These are phyloP conservation scores for Liodrosophila aerea DNA, from an alignment of 2,888 invertebrate genomes.

Conservation along the genomic window DNA sequence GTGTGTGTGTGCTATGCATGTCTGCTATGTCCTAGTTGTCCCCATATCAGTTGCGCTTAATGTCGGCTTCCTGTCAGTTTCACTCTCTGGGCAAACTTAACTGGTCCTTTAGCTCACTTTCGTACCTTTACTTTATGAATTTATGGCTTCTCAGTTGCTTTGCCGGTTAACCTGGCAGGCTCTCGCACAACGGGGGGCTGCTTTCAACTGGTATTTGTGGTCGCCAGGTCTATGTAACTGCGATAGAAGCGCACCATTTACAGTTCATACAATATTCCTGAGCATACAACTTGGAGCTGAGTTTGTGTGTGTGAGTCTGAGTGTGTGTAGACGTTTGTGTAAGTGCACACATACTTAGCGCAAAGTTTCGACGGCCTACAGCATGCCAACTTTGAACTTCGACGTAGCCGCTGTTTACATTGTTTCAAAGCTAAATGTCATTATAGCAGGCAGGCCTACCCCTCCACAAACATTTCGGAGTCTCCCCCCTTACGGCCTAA, in stretches of 20 bases:
- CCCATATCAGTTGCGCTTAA: slow-evolving; percentile 51
- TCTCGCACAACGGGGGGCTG: background rate
- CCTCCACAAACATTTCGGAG: too few species aligned
- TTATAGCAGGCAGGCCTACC: slow-evolving; percentile 48
- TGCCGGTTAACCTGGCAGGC: slow-evolving; percentile 52
- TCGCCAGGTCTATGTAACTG: slow-evolving; percentile 41
- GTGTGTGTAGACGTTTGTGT: slow-evolving; percentile 9
- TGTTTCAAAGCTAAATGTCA: slow-evolving; percentile 78
- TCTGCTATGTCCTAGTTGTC: slow-evolving; percentile 27
- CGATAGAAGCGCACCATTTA: slow-evolving; percentile 52
- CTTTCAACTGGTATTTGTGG: slow-evolving; percentile 68
- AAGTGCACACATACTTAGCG: slow-evolving; percentile 60
- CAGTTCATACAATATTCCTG: slow-evolving; percentile 70
- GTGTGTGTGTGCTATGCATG: background rate
- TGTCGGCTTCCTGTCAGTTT: slow-evolving; percentile 63
- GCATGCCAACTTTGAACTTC: slow-evolving; percentile 71
- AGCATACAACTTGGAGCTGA: slow-evolving; percentile 51
- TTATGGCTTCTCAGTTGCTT: slow-evolving; percentile 63
- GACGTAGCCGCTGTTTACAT: slow-evolving; percentile 68
- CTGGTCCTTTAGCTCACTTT: slow-evolving; percentile 31
- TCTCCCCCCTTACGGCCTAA: background rate
- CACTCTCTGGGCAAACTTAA: slow-evolving; percentile 47
- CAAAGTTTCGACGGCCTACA: slow-evolving; percentile 66
- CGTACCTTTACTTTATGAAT: slow-evolving; percentile 54
- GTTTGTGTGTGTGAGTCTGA: slow-evolving; percentile 7